Percentiles rank a stretch among this genome's conserved stretches.
These are phyloP conservation scores for Mellivora capensis DNA, from an alignment of 2,113 vertebrate species.

Conservation along the genomic window DNA sequence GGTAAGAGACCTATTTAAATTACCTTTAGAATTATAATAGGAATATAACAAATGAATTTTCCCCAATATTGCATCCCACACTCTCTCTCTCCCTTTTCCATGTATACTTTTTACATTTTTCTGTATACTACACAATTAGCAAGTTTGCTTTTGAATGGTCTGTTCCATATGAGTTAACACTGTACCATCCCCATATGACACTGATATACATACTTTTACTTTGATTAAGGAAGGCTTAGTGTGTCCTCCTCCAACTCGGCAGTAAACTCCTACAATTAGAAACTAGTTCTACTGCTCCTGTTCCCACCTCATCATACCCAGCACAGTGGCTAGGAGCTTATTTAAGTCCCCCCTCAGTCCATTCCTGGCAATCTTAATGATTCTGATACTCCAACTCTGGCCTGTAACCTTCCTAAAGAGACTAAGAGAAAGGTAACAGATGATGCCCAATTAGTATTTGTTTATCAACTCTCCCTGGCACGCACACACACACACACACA, in stretches of 20 bases:
- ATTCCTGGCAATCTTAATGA: neutral
- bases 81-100: neutral
- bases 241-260: neutral
- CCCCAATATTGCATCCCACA: neutral
- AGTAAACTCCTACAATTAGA: neutral
- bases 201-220: neutral
- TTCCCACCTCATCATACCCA: neutral
- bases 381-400: neutral
- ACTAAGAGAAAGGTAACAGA: slow-evolving; percentile 8
- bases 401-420: neutral
- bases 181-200: neutral
- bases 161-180: neutral
- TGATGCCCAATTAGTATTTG: neutral
- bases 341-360: neutral
- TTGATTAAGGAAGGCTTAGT: neutral
- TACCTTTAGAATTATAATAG: neutral
- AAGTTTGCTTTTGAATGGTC: neutral
- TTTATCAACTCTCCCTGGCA: neutral
- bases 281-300: neutral
- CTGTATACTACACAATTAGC: neutral
- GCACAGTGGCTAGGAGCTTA: neutral
- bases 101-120: neutral
- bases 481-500: neutral
- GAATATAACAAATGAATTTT: neutral
- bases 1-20: neutral